Conservation (phyloP, 2,888 invertebrate genomes). For the Macrosoma leucophasiata region DNA sequence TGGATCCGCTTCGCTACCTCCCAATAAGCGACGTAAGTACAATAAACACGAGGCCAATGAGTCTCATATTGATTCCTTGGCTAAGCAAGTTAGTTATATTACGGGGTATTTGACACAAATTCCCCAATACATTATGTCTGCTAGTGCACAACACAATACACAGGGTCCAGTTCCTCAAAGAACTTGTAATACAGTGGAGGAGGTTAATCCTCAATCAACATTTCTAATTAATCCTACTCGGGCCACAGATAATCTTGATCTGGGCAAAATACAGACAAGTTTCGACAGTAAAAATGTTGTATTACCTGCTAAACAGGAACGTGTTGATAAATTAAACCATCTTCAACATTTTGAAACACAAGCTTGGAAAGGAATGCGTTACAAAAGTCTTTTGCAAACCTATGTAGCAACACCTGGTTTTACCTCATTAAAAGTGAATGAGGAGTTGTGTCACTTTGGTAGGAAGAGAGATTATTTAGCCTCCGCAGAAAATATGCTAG, state of each 20-base stretch:
- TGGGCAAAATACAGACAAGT: neutral
- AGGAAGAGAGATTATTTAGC: conserved; percentile 21
- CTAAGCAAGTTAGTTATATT: neutral
- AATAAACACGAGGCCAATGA: neutral
- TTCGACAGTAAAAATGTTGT: conserved; percentile 5
- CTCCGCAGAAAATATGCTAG: conserved; percentile 5
- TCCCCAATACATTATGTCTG: neutral
- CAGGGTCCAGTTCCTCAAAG: too few relatives aligned
- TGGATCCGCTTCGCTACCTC: neutral
- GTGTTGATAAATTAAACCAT: conserved; percentile 1
- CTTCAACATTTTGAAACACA: conserved; percentile 10
- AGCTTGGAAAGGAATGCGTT: conserved; percentile 18
- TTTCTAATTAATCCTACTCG: too few relatives aligned
- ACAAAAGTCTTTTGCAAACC: conserved; percentile 17
- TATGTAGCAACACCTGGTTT: conserved; percentile 20
- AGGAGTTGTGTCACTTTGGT: conserved; percentile 22
- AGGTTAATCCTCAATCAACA: too few relatives aligned
- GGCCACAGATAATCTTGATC: too few relatives aligned
- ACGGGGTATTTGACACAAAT: neutral
- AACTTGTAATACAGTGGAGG: too few relatives aligned
- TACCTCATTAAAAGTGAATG: conserved; percentile 20
- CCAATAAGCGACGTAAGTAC: neutral
- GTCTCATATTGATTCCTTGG: neutral
- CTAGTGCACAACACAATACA: neutral
- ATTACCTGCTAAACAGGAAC: conserved; percentile 1